A percentile compares a stretch with the other conserved stretches of the same genome.
Conservation (phyloP, 2,888 invertebrate species). For the Synanthedon vespiformis region DNA sequence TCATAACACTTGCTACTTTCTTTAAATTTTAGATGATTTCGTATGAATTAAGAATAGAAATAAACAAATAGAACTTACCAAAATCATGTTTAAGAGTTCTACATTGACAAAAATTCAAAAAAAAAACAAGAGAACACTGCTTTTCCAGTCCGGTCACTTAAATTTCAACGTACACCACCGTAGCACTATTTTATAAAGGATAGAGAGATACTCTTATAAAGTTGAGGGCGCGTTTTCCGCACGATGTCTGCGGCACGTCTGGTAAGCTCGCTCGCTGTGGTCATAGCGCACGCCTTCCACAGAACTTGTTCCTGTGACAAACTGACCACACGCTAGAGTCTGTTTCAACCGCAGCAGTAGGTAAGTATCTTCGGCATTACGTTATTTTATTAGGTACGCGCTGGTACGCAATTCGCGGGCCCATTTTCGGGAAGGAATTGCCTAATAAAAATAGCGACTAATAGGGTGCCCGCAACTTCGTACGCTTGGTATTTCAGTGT, state of each 20-base stretch:
- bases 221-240: conserved; percentile 19
- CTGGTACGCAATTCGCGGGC: too few relatives aligned
- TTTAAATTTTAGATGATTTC: too few relatives aligned
- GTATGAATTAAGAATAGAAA: neutral
- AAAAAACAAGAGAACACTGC: neutral
- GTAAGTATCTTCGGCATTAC: conserved; percentile 1
- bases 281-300: conserved; percentile 15
- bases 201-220: neutral
- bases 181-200: neutral
- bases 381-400: neutral
- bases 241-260: conserved; percentile 49
- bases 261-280: conserved; percentile 14
- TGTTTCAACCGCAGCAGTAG: neutral
- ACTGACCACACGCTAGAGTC: conserved; percentile 1
- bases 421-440: neutral
- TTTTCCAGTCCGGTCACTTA: neutral
- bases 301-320: conserved; percentile 11
- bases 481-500: too few relatives aligned
- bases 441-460: too few relatives aligned
- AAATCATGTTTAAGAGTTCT: conserved; percentile 12
- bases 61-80: conserved; percentile 15
- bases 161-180: neutral
- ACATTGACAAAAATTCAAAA: neutral
- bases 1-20: too few relatives aligned
- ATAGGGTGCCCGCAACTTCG: too few relatives aligned